Evolutionary conservation across 2,797 vertebrate genomes (phyloP), one percentile per base, ranked within the genome.

Genomic region (Alauda arvensis): DNA sequence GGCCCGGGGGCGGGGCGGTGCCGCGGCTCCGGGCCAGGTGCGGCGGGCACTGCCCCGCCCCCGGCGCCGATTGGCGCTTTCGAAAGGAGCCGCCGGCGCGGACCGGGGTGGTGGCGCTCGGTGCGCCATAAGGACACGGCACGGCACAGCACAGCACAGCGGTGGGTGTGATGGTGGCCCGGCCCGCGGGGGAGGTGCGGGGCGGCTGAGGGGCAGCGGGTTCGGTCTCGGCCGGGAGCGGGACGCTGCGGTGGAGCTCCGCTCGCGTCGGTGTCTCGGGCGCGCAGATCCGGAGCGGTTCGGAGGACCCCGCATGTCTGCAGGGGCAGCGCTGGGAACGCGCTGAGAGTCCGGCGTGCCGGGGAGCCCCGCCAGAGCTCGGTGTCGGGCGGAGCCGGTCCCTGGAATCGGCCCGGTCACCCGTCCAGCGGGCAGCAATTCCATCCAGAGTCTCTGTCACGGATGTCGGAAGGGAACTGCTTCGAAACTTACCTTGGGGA

Each of bases 1-100:
- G 59, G 25, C 26, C 43, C 45, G 33, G 28, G 6, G 13, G 21
- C 26, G 8, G 7, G 19, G 39, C 52, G 7, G 10, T 1, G 8
- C 4, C 8, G 5, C 33, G 18, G 49, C 13, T 3, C 21, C 16
- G 21, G n/a, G 18, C 59, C 69, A 63, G 66, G 78, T 68, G 78
- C 16, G 18, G 42, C 11, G 14, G 62, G 6, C 16, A 0, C 20
- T 8, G 39, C 24, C 11, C 68, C 16, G 29, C 59, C 49, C 19
- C 7, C 10, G 43, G 46, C 62, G 49, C 85, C 79, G 81, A 96
- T 97, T 97, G 96, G 96, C 34, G 70, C 77, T 96, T 97, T 97
- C 95, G 95, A 97, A 97, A 93, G 45, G 91, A 92, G 94, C 93
- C 40, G 95, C 81, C 90, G 88, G 92, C 77, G 82, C 84, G 94